Conservation (phyloP, 2,888 invertebrate species). For the Drosophila nr. medialis region DNA sequence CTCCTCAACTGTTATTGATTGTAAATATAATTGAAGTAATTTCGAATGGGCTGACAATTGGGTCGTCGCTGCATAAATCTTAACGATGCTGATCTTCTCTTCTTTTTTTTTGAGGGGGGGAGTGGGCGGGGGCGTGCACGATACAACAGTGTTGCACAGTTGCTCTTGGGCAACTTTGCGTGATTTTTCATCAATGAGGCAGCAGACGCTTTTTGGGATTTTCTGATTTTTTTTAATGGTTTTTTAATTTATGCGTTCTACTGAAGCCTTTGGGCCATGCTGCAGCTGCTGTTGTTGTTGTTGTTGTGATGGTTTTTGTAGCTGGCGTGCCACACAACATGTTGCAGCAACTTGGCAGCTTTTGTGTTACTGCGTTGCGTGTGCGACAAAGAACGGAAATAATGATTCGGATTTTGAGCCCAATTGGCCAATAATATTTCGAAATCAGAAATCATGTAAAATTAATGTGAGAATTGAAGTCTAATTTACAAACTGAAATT, state of each 20-base stretch:
- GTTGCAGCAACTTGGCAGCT: conserved; percentile 50
- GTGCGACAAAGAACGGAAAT: conserved; percentile 52
- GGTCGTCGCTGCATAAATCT: conserved; percentile 60
- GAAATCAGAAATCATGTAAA: conserved; percentile 14
- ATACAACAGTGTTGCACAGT: conserved; percentile 17
- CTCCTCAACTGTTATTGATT: conserved; percentile 14
- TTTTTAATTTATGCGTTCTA: conserved; percentile 72
- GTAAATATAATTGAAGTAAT: conserved; percentile 70
- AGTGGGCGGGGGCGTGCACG: conserved; percentile 27
- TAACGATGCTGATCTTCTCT: conserved; percentile 42
- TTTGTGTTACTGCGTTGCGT: conserved; percentile 40
- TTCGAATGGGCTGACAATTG: conserved; percentile 72
- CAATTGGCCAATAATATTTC: conserved; percentile 39
- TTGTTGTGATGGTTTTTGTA: not conserved
- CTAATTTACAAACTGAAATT: not conserved
- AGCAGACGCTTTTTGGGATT: conserved; percentile 21
- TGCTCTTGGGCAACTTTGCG: conserved; percentile 73
- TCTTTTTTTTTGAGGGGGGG: conserved; percentile 17
- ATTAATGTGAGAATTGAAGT: conserved; percentile 6
- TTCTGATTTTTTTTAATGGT: conserved; percentile 55
- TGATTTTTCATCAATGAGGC: conserved; percentile 56
- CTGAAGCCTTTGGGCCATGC: conserved; percentile 13
- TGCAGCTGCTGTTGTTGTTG: conserved; percentile 9
- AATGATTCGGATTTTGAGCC: conserved; percentile 28
- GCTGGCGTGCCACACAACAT: conserved; percentile 32